These are phyloP conservation scores for Diarsia dahlii DNA, from an alignment of 2,888 invertebrate species.

Conservation along the genomic window DNA sequence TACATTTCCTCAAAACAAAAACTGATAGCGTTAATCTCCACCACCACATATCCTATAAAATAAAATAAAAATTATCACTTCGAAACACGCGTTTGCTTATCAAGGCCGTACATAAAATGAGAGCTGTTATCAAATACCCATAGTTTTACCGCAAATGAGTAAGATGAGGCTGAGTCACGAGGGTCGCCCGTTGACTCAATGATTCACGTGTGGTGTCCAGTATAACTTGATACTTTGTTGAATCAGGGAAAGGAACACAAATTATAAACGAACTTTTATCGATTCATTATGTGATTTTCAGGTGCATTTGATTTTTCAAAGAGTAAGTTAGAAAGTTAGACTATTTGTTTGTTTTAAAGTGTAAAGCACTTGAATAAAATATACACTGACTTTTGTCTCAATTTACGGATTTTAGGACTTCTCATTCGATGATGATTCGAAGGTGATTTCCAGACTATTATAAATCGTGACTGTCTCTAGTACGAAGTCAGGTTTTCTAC, in stretches of 20 bases:
- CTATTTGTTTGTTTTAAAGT: not conserved
- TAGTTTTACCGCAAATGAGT: slow-evolving; percentile 73
- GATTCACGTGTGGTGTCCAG: slow-evolving; percentile 35
- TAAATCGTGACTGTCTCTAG: not conserved
- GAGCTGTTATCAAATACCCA: slow-evolving; percentile 73
- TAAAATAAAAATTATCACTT: slow-evolving; percentile 31
- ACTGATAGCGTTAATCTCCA: slow-evolving; percentile 34
- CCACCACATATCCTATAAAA: slow-evolving; percentile 25
- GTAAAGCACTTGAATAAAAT: not conserved
- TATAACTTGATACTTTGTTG: not conserved
- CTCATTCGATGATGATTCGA: too few species aligned
- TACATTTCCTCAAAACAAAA: not conserved
- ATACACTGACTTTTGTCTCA: not conserved
- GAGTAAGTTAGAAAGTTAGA: not conserved
- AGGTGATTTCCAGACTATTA: not conserved
- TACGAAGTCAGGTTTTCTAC: not conserved
- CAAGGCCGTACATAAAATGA: slow-evolving; percentile 70
- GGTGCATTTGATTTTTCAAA: not conserved
- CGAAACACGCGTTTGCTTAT: slow-evolving; percentile 54
- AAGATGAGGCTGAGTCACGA: slow-evolving; percentile 73
- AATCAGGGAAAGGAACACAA: not conserved
- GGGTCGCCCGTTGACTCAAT: slow-evolving; percentile 43
- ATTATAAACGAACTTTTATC: not conserved
- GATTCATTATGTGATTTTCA: not conserved
- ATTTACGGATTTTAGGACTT: not conserved